These are phyloP conservation scores for Gasterosteus nipponicus DNA, from an alignment of 2,113 vertebrate species.

Conservation along the genomic window DNA sequence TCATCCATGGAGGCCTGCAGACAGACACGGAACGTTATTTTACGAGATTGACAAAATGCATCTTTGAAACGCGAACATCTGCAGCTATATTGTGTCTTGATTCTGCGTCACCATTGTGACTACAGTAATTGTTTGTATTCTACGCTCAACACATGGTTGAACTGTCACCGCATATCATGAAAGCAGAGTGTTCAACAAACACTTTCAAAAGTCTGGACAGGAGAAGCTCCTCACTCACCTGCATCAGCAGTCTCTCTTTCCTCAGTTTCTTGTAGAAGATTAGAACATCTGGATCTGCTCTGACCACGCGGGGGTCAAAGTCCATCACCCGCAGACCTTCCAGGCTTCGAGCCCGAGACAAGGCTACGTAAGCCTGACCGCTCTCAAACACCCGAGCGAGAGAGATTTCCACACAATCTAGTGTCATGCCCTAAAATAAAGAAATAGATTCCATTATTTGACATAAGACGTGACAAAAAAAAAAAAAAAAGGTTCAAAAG, in stretches of 20 bases:
- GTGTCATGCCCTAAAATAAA: constrained; percentile 87
- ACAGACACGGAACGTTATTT: background rate
- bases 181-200: background rate
- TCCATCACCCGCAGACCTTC: constrained; percentile 93
- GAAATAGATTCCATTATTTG: background rate
- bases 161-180: background rate
- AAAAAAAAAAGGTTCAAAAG: background rate
- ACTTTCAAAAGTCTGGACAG: accelerated
- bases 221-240: constrained; percentile 72
- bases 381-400: constrained; percentile 93
- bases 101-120: background rate
- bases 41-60: background rate
- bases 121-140: background rate
- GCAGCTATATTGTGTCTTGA: background rate
- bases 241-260: constrained; percentile 76
- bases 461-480: too few species aligned
- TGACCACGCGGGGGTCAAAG: constrained; percentile 89
- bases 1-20: constrained; percentile 79
- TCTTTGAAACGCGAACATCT: background rate
- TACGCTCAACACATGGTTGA: background rate
- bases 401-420: constrained; percentile 94
- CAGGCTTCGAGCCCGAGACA: constrained; percentile 91
- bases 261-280: constrained; percentile 86
- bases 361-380: constrained; percentile 94
- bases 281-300: constrained; percentile 88